A percentile compares a stretch with the other conserved stretches of the same genome.
phyloP scores from a whole-genome alignment of 2,113 vertebrate genomes.

The Ondatra zibethicus region DNA sequence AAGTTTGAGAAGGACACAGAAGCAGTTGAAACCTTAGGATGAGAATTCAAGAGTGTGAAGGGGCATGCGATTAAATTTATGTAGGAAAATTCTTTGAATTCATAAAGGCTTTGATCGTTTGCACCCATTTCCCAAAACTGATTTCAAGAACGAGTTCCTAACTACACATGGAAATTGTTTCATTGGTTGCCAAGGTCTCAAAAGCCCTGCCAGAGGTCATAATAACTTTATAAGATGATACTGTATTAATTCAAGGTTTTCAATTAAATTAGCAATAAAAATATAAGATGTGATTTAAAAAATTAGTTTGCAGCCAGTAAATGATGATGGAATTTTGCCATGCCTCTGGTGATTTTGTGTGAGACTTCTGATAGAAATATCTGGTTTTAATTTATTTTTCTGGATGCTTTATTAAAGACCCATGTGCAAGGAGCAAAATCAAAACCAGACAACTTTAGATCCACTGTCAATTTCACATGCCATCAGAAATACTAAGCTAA shows the following conservation, averaged over 20 bases:
- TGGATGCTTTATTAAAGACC: constrained; percentile 84
- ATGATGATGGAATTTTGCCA: constrained; percentile 56
- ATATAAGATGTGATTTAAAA: constrained; percentile 79
- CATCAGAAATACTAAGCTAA: constrained; percentile 80
- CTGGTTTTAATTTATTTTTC: constrained; percentile 88
- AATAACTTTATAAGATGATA: constrained; percentile 82
- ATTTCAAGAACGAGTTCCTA: constrained; percentile 46
- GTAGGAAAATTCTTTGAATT: constrained; percentile 50
- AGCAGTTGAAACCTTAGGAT: constrained; percentile 40
- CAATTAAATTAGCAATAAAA: constrained; percentile 82
- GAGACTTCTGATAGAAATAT: constrained; percentile 84
- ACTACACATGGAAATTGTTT: constrained; percentile 53
- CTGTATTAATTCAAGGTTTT: constrained; percentile 83
- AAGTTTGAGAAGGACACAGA: constrained; percentile 2
- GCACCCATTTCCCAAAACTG: constrained; percentile 58
- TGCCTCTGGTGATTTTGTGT: constrained; percentile 80
- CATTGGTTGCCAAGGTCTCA: constrained; percentile 50
- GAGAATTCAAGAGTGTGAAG: constrained; percentile 23
- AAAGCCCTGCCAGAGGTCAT: constrained; percentile 35
- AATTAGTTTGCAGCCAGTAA: constrained; percentile 71
- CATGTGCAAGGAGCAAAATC: constrained; percentile 79
- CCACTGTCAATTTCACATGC: constrained; percentile 85
- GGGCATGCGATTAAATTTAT: constrained; percentile 21
- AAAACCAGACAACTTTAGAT: constrained; percentile 86
- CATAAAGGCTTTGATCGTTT: constrained; percentile 46